phyloP scores from a whole-genome alignment of 1,140 invertebrate genomes.

The Monochamus saltuarius region DNA sequence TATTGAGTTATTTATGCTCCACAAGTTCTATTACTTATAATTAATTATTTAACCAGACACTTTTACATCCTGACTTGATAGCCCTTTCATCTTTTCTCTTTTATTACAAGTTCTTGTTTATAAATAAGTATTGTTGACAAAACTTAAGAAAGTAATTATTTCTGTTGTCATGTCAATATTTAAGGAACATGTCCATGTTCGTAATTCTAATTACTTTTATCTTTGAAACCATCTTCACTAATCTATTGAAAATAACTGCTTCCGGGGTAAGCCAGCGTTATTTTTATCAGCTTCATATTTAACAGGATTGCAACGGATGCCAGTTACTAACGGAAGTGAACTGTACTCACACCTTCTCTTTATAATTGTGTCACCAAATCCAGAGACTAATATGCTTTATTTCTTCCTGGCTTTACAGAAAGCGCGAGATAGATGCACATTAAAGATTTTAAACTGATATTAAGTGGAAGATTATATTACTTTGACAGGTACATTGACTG shows the following conservation, averaged over 20 bases:
- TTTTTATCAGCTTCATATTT: no score
- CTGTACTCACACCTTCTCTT: conserved; percentile 12
- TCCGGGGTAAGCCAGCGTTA: no score
- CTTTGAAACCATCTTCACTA: no score
- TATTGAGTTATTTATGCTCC: no score
- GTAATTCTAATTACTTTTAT: no score
- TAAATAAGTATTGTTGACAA: neutral
- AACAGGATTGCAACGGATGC: neutral
- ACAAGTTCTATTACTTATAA: no score
- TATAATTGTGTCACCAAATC: conserved; percentile 14
- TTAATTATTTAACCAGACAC: no score
- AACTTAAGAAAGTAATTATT: neutral
- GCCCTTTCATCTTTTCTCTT: no score
- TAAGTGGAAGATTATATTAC: neutral
- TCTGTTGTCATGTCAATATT: conserved; percentile 1
- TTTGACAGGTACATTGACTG: no score
- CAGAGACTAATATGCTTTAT: conserved; percentile 7
- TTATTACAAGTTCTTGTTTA: neutral
- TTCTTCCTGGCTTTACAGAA: conserved; percentile 4
- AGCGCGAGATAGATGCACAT: conserved; percentile 1
- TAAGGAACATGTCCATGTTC: neutral
- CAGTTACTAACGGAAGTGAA: conserved; percentile 6
- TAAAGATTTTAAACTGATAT: conserved; percentile 3
- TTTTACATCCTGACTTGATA: no score
- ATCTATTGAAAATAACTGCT: no score